Evolutionary conservation across 2,888 invertebrate species (phyloP).

Genomic region (Thereva unica): DNA sequence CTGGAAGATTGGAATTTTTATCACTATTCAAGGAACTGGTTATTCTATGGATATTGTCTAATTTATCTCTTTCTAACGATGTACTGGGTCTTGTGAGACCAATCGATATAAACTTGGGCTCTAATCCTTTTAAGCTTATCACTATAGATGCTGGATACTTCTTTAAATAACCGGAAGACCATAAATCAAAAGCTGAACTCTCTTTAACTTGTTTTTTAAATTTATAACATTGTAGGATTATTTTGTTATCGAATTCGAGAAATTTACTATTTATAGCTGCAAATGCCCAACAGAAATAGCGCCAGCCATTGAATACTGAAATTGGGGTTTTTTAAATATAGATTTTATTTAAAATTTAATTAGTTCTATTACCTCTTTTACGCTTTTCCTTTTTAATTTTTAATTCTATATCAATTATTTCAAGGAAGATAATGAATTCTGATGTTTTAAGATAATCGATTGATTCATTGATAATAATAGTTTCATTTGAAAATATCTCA

Average conservation of each 20-base stretch:
- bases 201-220: conserved; percentile 22
- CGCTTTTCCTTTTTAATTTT: not conserved
- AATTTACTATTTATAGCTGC: not conserved
- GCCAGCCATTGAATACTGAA: conserved; percentile 33
- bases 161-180: conserved; percentile 9
- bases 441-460: conserved; percentile 16
- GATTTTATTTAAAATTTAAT: not conserved
- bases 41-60: not conserved
- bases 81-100: conserved; percentile 30
- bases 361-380: conserved; percentile 7
- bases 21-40: not conserved
- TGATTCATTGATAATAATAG: conserved; percentile 32
- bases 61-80: conserved; percentile 30
- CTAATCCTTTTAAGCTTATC: conserved; percentile 17
- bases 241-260: conserved; percentile 17
- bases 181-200: conserved; percentile 20
- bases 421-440: conserved; percentile 33
- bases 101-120: conserved; percentile 25
- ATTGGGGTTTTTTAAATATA: not conserved
- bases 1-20: not conserved
- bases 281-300: conserved; percentile 38
- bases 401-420: conserved; percentile 30
- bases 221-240: conserved; percentile 31
- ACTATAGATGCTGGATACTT: conserved; percentile 35
- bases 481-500: conserved; percentile 34